Conservation (phyloP, 2,113 vertebrate species). For the Ailuropoda melanoleuca region DNA sequence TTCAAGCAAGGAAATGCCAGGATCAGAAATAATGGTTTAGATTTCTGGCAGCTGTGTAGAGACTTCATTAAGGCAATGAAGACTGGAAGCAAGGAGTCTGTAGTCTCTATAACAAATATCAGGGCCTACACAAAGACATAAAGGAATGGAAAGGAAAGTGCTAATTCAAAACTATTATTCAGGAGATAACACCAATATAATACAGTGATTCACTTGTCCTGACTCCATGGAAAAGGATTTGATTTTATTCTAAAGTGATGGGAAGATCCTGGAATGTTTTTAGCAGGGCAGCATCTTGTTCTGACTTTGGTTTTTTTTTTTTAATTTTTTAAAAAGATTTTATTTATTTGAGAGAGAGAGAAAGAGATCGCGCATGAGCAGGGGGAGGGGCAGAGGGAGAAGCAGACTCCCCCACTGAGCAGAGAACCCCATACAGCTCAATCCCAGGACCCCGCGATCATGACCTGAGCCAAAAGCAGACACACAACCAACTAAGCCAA, state of each 20-base stretch:
- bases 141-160: not conserved
- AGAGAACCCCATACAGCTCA: no score
- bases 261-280: not conserved
- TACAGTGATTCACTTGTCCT: not conserved
- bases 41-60: not conserved
- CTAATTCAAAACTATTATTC: slow-evolving; percentile 1
- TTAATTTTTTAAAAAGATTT: no score
- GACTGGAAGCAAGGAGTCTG: not conserved
- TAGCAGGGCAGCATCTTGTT: not conserved
- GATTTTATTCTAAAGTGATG: not conserved
- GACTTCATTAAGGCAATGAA: not conserved
- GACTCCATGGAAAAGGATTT: not conserved
- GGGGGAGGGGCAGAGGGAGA: no score
- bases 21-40: slow-evolving; percentile 3
- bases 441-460: no score
- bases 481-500: not conserved
- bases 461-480: not conserved
- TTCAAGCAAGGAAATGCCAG: slow-evolving; percentile 2
- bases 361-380: no score
- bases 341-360: no score
- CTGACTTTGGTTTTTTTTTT: not conserved
- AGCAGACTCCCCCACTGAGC: no score
- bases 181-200: not conserved
- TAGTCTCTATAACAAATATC: not conserved
- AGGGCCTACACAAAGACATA: not conserved